Base-by-base conservation (phyloP, 2,113 vertebrate species). In the Parotia lawesii region DNA sequence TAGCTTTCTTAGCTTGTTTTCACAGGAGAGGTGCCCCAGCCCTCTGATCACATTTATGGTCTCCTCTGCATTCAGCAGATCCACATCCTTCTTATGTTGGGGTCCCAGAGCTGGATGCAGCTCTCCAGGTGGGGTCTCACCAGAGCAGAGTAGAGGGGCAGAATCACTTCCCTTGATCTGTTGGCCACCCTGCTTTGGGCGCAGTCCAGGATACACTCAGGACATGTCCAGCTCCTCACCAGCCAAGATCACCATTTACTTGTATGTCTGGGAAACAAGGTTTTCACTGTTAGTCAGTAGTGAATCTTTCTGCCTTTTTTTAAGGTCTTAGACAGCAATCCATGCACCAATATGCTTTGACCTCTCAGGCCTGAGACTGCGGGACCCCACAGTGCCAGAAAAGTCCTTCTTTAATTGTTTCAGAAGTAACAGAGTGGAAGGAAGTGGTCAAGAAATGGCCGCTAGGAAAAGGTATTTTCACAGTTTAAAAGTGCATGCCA, bases 401-500 rank as follows among this genome's bases (percentile, higher is more conserved):
- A 73, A 31, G 12, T 9, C 11, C 12, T 79, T 11, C 53, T 73
- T 85, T 58, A 24, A 20, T 53, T 57, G 20, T 20, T 33, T 85
- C 45, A 81, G 51, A 72, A 90, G 50, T 48, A 80, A 48, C 10
- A 79, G 27, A 57, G 23, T 50, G 38, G 15, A 86, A 79, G 5
- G 35, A 16, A 69, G 19, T 73, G 27, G 53, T 65, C 65, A 85
- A 78, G 76, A 90, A 92, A 62, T 27, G 10, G 19, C 29, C 17
- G 6, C 27, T 54, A 87, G n/a, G 24, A 82, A 62, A 75, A 76
- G 2, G 10, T 47, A 28, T 66, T 92, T 89, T 89, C 15, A 9
- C 47, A 58, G 22, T 82, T 57, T 58, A 67, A 70, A 74, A 82
- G 33, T 1, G 1, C 54, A 16, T 48, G 19, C 19, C 0, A 0